These are phyloP conservation scores for Chaetodon trifascialis DNA, from an alignment of 2,113 vertebrate species.

Conservation along the genomic window DNA sequence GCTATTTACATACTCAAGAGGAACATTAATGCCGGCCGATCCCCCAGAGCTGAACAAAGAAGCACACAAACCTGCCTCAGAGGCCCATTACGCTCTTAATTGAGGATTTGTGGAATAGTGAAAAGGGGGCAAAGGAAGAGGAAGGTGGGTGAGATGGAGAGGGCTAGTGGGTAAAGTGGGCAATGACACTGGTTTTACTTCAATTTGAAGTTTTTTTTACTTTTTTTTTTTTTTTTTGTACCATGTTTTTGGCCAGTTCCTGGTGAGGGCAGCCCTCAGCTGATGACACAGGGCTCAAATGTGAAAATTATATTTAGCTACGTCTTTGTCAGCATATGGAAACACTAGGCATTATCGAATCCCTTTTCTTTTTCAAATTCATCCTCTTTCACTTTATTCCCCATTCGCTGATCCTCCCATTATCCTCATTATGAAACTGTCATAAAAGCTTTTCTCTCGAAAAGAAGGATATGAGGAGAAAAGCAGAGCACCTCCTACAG, in stretches of 20 bases:
- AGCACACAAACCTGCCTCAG: constrained; percentile 80
- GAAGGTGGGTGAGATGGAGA: constrained; percentile 45
- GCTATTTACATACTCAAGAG: constrained; percentile 83
- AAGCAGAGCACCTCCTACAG: background rate
- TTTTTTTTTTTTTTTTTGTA: background rate
- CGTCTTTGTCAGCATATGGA: constrained; percentile 39
- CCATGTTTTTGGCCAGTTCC: background rate
- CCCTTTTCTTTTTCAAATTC: constrained; percentile 1
- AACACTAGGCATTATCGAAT: constrained; percentile 35
- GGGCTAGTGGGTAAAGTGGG: constrained; percentile 24
- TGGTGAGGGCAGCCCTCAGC: background rate
- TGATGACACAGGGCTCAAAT: background rate
- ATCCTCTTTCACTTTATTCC: constrained; percentile 29
- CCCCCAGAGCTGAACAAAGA: constrained; percentile 78
- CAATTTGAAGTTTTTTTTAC: background rate
- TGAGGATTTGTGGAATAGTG: constrained; percentile 77
- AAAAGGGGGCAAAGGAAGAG: constrained; percentile 62
- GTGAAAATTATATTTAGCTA: constrained; percentile 12
- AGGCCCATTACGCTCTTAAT: constrained; percentile 79
- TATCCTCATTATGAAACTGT: constrained; percentile 44
- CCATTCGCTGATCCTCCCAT: constrained; percentile 35
- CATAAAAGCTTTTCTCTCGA: constrained; percentile 24
- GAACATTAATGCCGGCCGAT: constrained; percentile 80
- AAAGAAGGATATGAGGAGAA: constrained; percentile 3
- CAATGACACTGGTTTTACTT: constrained; percentile 22